These are phyloP conservation scores for Zoroaster sp. DNA, from an alignment of 53 echinoderm and acorn worm species.

Conservation along the genomic window DNA sequence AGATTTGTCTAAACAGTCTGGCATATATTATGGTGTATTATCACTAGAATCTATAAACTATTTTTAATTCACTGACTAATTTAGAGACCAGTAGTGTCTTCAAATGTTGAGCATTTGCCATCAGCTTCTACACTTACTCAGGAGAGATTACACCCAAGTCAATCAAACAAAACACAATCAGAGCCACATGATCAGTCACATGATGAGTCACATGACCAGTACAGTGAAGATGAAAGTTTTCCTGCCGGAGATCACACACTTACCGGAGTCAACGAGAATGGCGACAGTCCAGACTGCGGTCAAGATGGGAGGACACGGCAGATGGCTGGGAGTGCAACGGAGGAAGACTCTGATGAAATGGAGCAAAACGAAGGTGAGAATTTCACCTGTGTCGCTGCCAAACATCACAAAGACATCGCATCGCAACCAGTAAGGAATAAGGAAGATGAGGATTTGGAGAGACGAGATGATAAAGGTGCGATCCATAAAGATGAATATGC, in stretches of 20 bases:
- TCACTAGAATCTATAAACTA: too few species aligned
- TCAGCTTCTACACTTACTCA: too few species aligned
- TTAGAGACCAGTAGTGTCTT: too few species aligned
- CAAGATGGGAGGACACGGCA: background rate
- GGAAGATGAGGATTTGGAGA: background rate
- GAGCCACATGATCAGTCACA: constrained; percentile 46
- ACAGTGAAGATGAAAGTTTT: constrained; percentile 15
- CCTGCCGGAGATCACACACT: background rate
- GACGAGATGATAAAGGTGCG: background rate
- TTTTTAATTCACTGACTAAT: too few species aligned
- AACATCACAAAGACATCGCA: background rate
- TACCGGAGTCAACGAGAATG: background rate
- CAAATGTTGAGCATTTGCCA: too few species aligned
- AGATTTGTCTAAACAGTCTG: too few species aligned
- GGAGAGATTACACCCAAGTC: too few species aligned
- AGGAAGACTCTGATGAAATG: constrained; percentile 50
- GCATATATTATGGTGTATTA: too few species aligned
- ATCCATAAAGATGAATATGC: background rate
- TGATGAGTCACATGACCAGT: constrained; percentile 44
- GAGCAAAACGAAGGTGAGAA: background rate
- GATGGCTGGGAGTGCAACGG: constrained; percentile 29
- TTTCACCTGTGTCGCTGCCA: too few species aligned
- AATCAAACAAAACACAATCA: background rate
- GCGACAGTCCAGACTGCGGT: background rate
- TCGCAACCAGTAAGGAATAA: background rate